Conservation (phyloP, 2,888 invertebrate genomes). For the Dicranocentrus wangi region DNA sequence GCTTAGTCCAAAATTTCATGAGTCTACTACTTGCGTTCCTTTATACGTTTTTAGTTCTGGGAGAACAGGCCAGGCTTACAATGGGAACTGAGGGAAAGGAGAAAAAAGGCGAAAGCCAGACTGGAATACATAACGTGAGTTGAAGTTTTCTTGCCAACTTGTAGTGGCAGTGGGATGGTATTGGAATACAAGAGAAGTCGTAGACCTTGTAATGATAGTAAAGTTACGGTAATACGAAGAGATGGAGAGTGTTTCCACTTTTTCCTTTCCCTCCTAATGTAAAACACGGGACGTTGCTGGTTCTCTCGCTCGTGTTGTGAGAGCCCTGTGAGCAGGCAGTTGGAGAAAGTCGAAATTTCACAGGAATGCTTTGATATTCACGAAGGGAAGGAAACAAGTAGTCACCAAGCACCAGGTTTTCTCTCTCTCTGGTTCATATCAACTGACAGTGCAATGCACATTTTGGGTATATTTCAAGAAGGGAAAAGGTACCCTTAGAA, state of each 20-base stretch:
- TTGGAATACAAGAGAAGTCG: conserved; percentile 34
- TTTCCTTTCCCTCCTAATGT: conserved; percentile 26
- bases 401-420: neutral
- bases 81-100: neutral
- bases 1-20: conserved; percentile 4
- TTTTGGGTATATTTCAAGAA: neutral
- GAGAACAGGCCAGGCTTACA: neutral
- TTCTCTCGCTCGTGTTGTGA: neutral
- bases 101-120: conserved; percentile 19
- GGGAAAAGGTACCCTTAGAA: neutral
- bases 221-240: conserved; percentile 30
- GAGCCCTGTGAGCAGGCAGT: no score
- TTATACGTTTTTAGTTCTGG: conserved; percentile 11
- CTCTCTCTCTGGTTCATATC: neutral
- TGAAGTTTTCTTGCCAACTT: conserved; percentile 45
- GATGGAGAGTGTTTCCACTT: conserved; percentile 32
- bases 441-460: neutral
- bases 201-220: conserved; percentile 57
- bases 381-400: neutral
- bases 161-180: conserved; percentile 29
- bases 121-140: conserved; percentile 19
- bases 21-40: neutral
- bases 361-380: neutral
- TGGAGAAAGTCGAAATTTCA: conserved; percentile 8
- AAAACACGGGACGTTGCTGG: conserved; percentile 21